Evolutionary conservation across 2,113 vertebrate species (phyloP).

Genomic region (Mastomys natalensis): DNA sequence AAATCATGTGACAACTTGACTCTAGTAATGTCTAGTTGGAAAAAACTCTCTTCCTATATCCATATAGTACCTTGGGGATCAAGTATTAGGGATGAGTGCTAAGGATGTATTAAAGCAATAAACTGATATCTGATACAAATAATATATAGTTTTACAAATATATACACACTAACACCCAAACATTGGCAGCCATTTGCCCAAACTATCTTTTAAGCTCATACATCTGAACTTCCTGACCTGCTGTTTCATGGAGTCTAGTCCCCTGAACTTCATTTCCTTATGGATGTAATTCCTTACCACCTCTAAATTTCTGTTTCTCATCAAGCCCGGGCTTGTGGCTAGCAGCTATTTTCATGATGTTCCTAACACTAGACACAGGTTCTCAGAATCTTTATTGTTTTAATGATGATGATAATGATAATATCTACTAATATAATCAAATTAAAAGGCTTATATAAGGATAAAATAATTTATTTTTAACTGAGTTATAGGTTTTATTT

Average conservation of each 20-base stretch:
- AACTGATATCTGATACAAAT: background rate
- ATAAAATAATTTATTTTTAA: background rate
- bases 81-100: background rate
- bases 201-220: background rate
- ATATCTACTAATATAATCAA: background rate
- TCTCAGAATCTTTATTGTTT: background rate
- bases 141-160: background rate
- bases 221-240: background rate
- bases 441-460: background rate
- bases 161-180: background rate
- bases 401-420: background rate
- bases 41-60: background rate
- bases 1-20: background rate
- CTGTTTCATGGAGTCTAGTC: background rate
- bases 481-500: background rate
- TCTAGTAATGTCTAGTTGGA: background rate
- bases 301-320: background rate
- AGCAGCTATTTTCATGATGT: background rate
- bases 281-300: background rate
- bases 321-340: accelerated
- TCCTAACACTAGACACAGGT: background rate
- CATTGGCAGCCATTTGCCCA: background rate
- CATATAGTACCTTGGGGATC: background rate
- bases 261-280: background rate
- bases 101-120: background rate